phyloP scores from a whole-genome alignment of 2,888 invertebrate species.

The Venustoraphidia nigricollis region DNA sequence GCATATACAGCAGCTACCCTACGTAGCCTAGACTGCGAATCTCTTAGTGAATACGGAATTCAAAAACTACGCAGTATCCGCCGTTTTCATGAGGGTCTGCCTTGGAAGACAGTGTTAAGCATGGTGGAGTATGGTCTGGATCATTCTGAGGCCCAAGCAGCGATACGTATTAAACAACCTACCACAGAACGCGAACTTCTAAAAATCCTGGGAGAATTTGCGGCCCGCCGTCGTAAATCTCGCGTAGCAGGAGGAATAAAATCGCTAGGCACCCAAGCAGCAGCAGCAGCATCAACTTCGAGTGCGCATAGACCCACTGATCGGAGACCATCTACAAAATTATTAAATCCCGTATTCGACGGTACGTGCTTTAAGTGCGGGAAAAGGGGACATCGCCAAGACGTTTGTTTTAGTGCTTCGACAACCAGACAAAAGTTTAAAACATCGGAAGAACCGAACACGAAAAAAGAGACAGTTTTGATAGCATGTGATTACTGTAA shows the following conservation, averaged over 20 bases:
- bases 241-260: not conserved
- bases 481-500: too few relatives aligned
- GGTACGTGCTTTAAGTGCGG: conserved; percentile 7
- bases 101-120: conserved; percentile 8
- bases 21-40: conserved; percentile 9
- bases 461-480: too few relatives aligned
- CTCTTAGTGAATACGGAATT: conserved; percentile 9
- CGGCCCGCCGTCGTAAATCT: conserved; percentile 4
- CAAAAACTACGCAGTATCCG: conserved; percentile 7
- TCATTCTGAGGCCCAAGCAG: conserved; percentile 1
- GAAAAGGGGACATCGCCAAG: conserved; percentile 5
- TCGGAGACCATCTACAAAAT: too few relatives aligned
- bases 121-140: conserved; percentile 8
- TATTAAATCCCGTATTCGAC: too few relatives aligned
- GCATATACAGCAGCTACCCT: conserved; percentile 12
- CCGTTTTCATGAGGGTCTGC: conserved; percentile 6
- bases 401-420: not conserved
- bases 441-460: not conserved
- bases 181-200: conserved; percentile 6
- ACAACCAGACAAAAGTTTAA: not conserved
- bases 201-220: conserved; percentile 10
- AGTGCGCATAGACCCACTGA: too few relatives aligned
- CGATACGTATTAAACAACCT: conserved; percentile 8
- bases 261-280: not conserved
- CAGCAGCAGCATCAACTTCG: too few relatives aligned